Evolutionary conservation across 2,113 vertebrate genomes (phyloP), one percentile per base, ranked within the genome.

Genomic region (Neogobius melanostomus): DNA sequence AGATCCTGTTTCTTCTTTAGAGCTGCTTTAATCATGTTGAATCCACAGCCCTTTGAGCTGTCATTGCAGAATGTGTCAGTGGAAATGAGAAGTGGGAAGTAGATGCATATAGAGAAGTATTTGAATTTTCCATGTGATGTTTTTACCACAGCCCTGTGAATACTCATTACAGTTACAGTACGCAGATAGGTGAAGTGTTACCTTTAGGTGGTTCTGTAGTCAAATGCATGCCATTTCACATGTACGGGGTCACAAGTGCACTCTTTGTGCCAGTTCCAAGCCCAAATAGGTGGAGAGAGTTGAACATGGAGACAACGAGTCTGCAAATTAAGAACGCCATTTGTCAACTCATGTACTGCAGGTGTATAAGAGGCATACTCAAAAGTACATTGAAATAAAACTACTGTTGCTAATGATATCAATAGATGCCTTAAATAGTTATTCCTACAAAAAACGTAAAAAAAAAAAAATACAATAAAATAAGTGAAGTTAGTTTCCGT

Each of bases 61-160:
- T n/a, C 28, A 36, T 36, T 57, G 53, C 1, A 60, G 80, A 77
- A 82, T 49, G 48, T 72, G 69, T 71, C 52, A 16, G 9, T 44
- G 53, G n/a, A 54, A 54, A 56, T 36, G 28, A 11, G 15, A 44
- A 61, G 71, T 69, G 17, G 44, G 66, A 15, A 69, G 71, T 6
- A 17, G 53, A 10, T 54, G 17, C 16, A 16, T 54, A 21, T 17
- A 21, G 53, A 21, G 17, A 21, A 15, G 53, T 46, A 16, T 62
- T 17, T 45, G 7, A 46, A 10, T 16, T 62, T 46, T 62, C 43
- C 43, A 17, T 9, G 3, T 9, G 15, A 17, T 62, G 60, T 62
- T 62, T 62, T n/a, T 44, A 2, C 4, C 4, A 36, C 28, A 36
- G 28, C 28, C 3, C 28, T 36, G 28, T 36, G 28, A 36, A 36